These are phyloP conservation scores for Lonchura striata DNA, from an alignment of 2,113 vertebrate genomes.

Conservation along the genomic window DNA sequence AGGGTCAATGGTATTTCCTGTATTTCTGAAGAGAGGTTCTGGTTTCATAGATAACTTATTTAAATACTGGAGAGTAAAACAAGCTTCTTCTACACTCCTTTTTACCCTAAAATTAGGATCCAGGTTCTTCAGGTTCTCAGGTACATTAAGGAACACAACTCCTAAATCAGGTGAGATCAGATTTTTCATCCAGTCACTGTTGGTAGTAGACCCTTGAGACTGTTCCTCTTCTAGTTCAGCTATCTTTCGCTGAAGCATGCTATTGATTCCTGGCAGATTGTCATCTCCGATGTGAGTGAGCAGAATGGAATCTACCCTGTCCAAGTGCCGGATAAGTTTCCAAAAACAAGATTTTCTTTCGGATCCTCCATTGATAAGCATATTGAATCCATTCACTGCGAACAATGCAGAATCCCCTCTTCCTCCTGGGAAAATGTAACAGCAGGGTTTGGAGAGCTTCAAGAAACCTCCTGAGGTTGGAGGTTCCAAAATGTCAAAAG, in stretches of 20 bases:
- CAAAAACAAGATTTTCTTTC: slow-evolving; percentile 96
- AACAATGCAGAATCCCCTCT: slow-evolving; percentile 92
- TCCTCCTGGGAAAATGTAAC: slow-evolving; percentile 95
- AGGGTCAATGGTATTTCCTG: slow-evolving; percentile 86
- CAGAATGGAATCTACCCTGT: slow-evolving; percentile 91
- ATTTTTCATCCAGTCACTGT: slow-evolving; percentile 95
- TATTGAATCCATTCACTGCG: slow-evolving; percentile 96
- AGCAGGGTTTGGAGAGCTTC: slow-evolving; percentile 96
- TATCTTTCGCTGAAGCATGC: slow-evolving; percentile 90
- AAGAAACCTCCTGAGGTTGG: slow-evolving; percentile 94
- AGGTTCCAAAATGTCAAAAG: slow-evolving; percentile 94
- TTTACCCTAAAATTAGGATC: slow-evolving; percentile 84
- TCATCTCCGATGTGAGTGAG: slow-evolving; percentile 91
- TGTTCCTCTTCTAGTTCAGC: slow-evolving; percentile 91
- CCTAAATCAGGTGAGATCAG: slow-evolving; percentile 94
- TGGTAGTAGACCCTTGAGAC: slow-evolving; percentile 89
- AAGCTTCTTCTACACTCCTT: slow-evolving; percentile 84
- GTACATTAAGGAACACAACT: slow-evolving; percentile 89
- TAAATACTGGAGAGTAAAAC: slow-evolving; percentile 86
- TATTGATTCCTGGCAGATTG: slow-evolving; percentile 92
- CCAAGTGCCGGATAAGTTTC: slow-evolving; percentile 95
- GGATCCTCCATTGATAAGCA: slow-evolving; percentile 96
- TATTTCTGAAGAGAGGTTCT: slow-evolving; percentile 85
- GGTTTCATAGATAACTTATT: slow-evolving; percentile 87
- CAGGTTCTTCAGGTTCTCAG: slow-evolving; percentile 83